Conservation (phyloP, 2,797 vertebrate species). For the Adrianichthys oophorus region DNA sequence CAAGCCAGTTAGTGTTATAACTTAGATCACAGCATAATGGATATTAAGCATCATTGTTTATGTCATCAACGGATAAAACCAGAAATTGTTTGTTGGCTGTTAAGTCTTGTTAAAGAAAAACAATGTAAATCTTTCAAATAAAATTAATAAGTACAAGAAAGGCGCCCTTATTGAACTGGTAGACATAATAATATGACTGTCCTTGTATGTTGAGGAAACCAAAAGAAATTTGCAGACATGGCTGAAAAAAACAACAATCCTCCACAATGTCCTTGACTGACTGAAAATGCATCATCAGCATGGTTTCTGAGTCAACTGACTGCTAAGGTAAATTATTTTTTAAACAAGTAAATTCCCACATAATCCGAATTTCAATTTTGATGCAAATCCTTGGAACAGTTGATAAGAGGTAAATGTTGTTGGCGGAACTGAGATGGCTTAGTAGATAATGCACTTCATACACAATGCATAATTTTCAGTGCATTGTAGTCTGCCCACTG, state of each 20-base stretch:
- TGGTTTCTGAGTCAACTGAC: slow-evolving; percentile 30
- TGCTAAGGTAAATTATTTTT: slow-evolving; percentile 49
- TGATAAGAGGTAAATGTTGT: slow-evolving; percentile 50
- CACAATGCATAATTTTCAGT: slow-evolving; percentile 39
- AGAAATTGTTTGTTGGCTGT: no score
- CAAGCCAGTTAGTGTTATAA: no score
- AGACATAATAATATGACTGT: not conserved
- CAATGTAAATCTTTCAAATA: not conserved
- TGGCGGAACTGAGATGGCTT: slow-evolving; percentile 51
- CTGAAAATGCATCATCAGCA: slow-evolving; percentile 34
- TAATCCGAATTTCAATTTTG: slow-evolving; percentile 56
- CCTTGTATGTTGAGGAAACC: not conserved
- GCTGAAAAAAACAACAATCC: not conserved
- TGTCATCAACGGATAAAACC: slow-evolving; percentile 1
- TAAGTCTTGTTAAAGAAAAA: no score
- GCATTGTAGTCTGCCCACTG: slow-evolving; percentile 1
- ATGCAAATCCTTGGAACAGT: slow-evolving; percentile 44
- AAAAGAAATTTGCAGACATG: slow-evolving; percentile 5
- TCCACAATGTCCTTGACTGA: slow-evolving; percentile 39
- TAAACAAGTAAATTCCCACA: slow-evolving; percentile 53
- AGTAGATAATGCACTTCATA: slow-evolving; percentile 42
- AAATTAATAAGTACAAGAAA: not conserved
- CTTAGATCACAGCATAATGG: no score
- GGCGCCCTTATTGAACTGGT: no score
- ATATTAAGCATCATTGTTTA: slow-evolving; percentile 1